Conservation (phyloP, 2,113 vertebrate species). For the Arothron firmamentum region DNA sequence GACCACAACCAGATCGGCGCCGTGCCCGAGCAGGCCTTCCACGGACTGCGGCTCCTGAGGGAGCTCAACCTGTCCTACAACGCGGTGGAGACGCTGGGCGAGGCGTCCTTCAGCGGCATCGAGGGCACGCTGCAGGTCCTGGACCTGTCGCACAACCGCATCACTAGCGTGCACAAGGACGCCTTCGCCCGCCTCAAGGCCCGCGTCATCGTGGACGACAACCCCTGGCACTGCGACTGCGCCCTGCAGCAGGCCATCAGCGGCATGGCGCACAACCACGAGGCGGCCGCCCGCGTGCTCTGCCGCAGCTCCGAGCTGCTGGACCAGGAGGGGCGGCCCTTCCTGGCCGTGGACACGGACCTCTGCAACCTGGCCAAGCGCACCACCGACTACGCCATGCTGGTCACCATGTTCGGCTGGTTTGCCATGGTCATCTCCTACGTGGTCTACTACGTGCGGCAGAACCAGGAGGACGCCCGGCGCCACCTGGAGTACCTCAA, state of each 20-base stretch:
- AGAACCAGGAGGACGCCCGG: slow-evolving; percentile 97
- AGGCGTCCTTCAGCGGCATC: slow-evolving; percentile 91
- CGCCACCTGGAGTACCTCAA: slow-evolving; percentile 99
- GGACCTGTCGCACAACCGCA: slow-evolving; percentile 95
- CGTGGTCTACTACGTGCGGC: slow-evolving; percentile 95
- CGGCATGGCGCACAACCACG: slow-evolving; percentile 93
- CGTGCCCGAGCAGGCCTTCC: slow-evolving; percentile 94
- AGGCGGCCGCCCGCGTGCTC: slow-evolving; percentile 86
- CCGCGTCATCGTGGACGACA: slow-evolving; percentile 89
- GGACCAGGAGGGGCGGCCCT: slow-evolving; percentile 87
- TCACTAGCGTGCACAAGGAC: slow-evolving; percentile 93
- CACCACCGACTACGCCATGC: slow-evolving; percentile 97
- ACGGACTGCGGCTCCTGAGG: slow-evolving; percentile 85
- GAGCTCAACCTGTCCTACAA: slow-evolving; percentile 98
- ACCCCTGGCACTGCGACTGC: slow-evolving; percentile 99
- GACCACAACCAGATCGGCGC: slow-evolving; percentile 97
- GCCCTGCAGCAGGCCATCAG: slow-evolving; percentile 93
- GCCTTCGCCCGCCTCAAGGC: slow-evolving; percentile 92
- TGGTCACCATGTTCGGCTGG: slow-evolving; percentile 99
- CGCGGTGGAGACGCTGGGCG: slow-evolving; percentile 89
- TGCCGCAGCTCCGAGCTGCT: slow-evolving; percentile 91
- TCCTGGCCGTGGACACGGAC: slow-evolving; percentile 89
- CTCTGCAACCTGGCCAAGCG: slow-evolving; percentile 95
- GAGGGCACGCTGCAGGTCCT: slow-evolving; percentile 90
- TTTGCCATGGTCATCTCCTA: slow-evolving; percentile 99